Percentiles rank a stretch among this genome's conserved stretches.
These are phyloP conservation scores for Tor tambroides DNA, from an alignment of 2,113 vertebrate genomes.

Conservation along the genomic window DNA sequence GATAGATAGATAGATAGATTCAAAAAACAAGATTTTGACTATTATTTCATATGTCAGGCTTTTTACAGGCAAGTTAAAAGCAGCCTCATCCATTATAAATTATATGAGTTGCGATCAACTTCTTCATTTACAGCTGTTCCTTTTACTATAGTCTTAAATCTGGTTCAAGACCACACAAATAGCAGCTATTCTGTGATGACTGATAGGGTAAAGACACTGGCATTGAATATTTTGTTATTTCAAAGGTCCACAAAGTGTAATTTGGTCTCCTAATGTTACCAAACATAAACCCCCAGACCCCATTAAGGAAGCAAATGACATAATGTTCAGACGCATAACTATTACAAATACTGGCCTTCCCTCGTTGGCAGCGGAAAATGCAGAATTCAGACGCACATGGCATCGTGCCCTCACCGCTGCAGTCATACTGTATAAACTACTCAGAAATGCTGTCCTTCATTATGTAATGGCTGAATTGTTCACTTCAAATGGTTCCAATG, in stretches of 20 bases:
- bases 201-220: slow-evolving; percentile 40
- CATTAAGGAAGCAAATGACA: slow-evolving; percentile 46
- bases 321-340: slow-evolving; percentile 36
- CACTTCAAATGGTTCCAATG: slow-evolving; percentile 39
- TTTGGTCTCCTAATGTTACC: slow-evolving; percentile 19
- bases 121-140: background rate
- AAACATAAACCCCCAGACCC: slow-evolving; percentile 39
- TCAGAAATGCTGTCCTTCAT: slow-evolving; percentile 30
- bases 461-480: slow-evolving; percentile 35
- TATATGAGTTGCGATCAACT: background rate
- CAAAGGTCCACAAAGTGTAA: slow-evolving; percentile 31
- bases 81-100: too few relatives aligned
- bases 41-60: too few relatives aligned
- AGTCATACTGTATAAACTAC: slow-evolving; percentile 33
- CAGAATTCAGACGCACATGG: slow-evolving; percentile 17
- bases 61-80: too few relatives aligned
- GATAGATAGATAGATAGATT: too few relatives aligned
- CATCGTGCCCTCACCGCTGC: slow-evolving; percentile 33
- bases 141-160: background rate
- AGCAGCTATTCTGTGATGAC: slow-evolving; percentile 15
- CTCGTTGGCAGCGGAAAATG: slow-evolving; percentile 32
- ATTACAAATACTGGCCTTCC: slow-evolving; percentile 10
- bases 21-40: too few relatives aligned
- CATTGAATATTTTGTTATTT: slow-evolving; percentile 29
- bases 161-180: background rate